Evolutionary conservation across 2,797 vertebrate species (phyloP).

Genomic region (Limnodromus scolopaceus): DNA sequence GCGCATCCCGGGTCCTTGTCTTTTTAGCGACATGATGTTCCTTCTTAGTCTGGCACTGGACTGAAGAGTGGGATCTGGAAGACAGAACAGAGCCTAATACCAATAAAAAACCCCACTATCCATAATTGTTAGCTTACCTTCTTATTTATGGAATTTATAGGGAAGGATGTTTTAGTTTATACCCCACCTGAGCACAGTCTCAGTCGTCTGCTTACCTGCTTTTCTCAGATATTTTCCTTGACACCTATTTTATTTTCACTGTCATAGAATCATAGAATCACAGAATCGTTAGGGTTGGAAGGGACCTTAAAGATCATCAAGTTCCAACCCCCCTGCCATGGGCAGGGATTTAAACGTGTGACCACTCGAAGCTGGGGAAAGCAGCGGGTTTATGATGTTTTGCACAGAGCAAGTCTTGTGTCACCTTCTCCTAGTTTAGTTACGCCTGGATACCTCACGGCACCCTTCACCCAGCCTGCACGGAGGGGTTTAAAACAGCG

Average conservation of each 20-base stretch:
- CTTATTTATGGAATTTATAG: background rate
- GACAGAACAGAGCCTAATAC: background rate
- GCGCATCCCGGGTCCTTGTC: background rate
- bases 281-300: no score
- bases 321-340: no score
- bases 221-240: background rate
- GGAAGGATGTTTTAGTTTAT: background rate
- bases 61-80: background rate
- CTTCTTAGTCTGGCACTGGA: background rate
- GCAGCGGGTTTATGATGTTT: background rate
- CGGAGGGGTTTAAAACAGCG: fast-evolving
- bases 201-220: background rate
- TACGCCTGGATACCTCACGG: background rate
- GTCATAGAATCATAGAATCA: no score
- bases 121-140: background rate
- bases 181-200: background rate
- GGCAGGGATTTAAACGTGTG: background rate
- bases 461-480: background rate
- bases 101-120: background rate
- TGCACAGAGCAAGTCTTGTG: background rate
- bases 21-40: background rate
- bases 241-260: background rate
- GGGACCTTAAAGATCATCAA: no score
- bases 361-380: background rate
- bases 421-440: slow-evolving; percentile 24